Conservation (phyloP, 1,140 invertebrate species). For the Papilio polyxenes region DNA sequence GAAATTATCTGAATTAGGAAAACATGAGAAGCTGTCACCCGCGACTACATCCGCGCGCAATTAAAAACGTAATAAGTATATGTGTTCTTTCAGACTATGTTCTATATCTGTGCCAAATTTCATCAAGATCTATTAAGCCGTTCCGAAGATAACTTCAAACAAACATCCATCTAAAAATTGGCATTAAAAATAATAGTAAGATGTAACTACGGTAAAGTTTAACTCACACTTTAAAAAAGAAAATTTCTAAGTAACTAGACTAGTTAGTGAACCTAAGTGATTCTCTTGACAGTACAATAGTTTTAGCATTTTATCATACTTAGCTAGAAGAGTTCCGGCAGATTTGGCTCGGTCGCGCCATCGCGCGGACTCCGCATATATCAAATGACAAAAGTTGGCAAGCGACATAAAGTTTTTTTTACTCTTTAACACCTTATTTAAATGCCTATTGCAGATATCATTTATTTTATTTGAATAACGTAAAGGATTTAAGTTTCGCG, state of each 20-base stretch:
- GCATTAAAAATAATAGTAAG: too few relatives aligned
- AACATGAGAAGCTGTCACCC: too few relatives aligned
- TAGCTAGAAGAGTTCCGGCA: slow-evolving; percentile 27
- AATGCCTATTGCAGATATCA: slow-evolving; percentile 27
- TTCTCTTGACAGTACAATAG: slow-evolving; percentile 6
- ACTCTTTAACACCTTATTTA: slow-evolving; percentile 30
- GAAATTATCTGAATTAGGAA: too few relatives aligned
- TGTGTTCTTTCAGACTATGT: too few relatives aligned
- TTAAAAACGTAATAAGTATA: too few relatives aligned
- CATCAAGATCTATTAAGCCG: too few relatives aligned
- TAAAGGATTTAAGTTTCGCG: background rate
- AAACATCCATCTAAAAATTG: too few relatives aligned
- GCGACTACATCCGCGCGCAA: too few relatives aligned
- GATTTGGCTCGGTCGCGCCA: slow-evolving; percentile 35
- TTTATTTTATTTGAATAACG: background rate
- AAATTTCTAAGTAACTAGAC: background rate
- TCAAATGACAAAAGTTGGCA: slow-evolving; percentile 35
- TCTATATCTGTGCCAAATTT: too few relatives aligned
- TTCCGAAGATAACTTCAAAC: too few relatives aligned
- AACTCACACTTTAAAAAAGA: background rate
- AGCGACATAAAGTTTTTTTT: slow-evolving; percentile 26
- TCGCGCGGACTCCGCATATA: slow-evolving; percentile 32
- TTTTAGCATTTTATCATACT: slow-evolving; percentile 32
- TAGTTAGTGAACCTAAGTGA: slow-evolving; percentile 1
- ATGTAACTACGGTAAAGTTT: background rate